Percentiles rank a stretch among this genome's conserved stretches.
These are phyloP conservation scores for Archegozetes longisetosus DNA, from an alignment of 1,140 invertebrate species.

Conservation along the genomic window DNA sequence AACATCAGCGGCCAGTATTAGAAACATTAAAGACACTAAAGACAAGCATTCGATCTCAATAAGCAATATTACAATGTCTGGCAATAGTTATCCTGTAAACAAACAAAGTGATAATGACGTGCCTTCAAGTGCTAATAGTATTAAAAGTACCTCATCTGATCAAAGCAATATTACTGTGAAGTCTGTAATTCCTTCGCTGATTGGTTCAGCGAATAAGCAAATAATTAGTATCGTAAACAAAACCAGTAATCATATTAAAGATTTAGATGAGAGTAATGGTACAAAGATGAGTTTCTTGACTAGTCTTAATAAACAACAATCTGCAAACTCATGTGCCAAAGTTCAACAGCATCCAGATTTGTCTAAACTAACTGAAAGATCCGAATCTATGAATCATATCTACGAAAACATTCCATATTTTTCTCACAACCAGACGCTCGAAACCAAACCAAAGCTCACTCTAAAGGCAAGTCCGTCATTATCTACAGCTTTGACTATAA, in stretches of 20 bases:
- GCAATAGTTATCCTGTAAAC: neutral
- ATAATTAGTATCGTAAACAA: neutral
- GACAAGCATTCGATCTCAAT: conserved; percentile 12
- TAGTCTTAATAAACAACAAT: neutral
- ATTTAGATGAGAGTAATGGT: neutral
- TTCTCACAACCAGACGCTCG: neutral
- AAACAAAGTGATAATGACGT: neutral
- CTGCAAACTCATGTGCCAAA: neutral
- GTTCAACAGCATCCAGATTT: neutral
- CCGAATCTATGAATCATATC: conserved; percentile 5
- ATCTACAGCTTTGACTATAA: neutral
- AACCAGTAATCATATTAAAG: neutral
- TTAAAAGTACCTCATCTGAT: neutral
- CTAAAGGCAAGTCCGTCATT: neutral
- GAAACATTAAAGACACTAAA: neutral
- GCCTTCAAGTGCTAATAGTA: neutral
- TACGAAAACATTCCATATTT: conserved; percentile 3
- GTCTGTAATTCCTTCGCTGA: neutral
- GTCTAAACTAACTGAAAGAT: neutral
- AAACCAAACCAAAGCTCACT: neutral
- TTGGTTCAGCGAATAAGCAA: neutral
- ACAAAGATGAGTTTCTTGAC: neutral
- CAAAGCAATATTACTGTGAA: neutral
- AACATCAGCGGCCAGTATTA: neutral
- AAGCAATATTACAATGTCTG: conserved; percentile 7